These are phyloP conservation scores for Parnassius glacialis DNA, from an alignment of 2,888 invertebrate species.

Conservation along the genomic window DNA sequence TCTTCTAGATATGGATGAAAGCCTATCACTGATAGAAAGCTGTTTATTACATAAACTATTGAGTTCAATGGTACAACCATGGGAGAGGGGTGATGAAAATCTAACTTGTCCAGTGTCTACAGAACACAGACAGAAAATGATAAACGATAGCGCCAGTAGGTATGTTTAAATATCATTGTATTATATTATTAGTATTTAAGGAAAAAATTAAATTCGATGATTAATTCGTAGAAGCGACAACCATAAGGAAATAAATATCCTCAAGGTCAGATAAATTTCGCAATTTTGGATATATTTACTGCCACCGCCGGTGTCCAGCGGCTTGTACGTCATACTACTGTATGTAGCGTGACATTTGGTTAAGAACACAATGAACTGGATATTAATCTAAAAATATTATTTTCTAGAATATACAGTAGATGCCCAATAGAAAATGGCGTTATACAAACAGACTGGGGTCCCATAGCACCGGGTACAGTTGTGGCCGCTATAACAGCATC, in stretches of 20 bases:
- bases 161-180: slow-evolving; percentile 27
- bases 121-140: slow-evolving; percentile 54
- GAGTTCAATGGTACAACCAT: slow-evolving; percentile 80
- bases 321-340: too few relatives aligned
- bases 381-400: neutral
- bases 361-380: too few relatives aligned
- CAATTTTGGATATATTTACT: too few relatives aligned
- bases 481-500: slow-evolving; percentile 82
- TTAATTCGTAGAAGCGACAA: too few relatives aligned
- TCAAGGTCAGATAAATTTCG: too few relatives aligned
- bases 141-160: slow-evolving; percentile 48
- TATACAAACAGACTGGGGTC: slow-evolving; percentile 82
- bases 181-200: too few relatives aligned
- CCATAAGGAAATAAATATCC: too few relatives aligned
- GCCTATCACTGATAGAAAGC: slow-evolving; percentile 67
- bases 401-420: slow-evolving; percentile 62
- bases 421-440: slow-evolving; percentile 86
- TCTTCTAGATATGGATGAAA: slow-evolving; percentile 56
- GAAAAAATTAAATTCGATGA: too few relatives aligned
- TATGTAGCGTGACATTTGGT: too few relatives aligned
- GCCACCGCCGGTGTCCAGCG: too few relatives aligned
- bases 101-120: slow-evolving; percentile 70
- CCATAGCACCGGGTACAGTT: slow-evolving; percentile 80
- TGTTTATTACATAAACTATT: slow-evolving; percentile 79
- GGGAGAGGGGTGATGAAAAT: slow-evolving; percentile 82